These are phyloP conservation scores for Chrysogorgia sp. DNA, from an alignment of 92 coral and sea anemone species.

Conservation along the genomic window DNA sequence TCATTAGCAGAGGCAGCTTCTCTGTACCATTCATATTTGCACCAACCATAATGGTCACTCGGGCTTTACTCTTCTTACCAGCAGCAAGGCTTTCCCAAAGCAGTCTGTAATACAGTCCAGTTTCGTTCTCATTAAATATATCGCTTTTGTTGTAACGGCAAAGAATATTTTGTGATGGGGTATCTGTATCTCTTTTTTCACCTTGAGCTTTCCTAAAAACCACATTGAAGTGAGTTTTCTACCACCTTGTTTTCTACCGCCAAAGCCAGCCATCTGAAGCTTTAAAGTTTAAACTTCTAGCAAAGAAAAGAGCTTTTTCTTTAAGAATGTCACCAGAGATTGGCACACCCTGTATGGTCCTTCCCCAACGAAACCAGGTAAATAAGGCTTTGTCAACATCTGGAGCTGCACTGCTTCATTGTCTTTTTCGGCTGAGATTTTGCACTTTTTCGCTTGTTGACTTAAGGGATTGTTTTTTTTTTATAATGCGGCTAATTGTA, in stretches of 20 bases:
- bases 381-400: slow-evolving; percentile 19
- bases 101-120: slow-evolving; percentile 12
- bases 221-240: slow-evolving; percentile 5
- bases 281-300: slow-evolving; percentile 18
- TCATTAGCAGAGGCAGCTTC: slow-evolving; percentile 10
- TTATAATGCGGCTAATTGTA: slow-evolving; percentile 8
- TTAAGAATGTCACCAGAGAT: slow-evolving; percentile 22
- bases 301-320: slow-evolving; percentile 17
- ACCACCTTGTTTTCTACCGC: slow-evolving; percentile 19
- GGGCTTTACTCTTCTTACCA: slow-evolving; percentile 8
- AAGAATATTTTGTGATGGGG: slow-evolving; percentile 4
- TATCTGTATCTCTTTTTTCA: slow-evolving; percentile 25
- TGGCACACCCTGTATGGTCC: slow-evolving; percentile 1
- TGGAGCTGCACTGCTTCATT: background rate
- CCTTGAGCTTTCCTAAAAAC: slow-evolving; percentile 30
- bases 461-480: background rate
- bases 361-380: slow-evolving; percentile 23
- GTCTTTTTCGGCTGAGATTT: slow-evolving; percentile 14
- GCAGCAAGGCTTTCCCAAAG: slow-evolving; percentile 3
- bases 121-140: slow-evolving; percentile 19
- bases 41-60: background rate
- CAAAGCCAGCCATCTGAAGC: slow-evolving; percentile 40
- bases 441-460: slow-evolving; percentile 11
- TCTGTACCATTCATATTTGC: slow-evolving; percentile 2
- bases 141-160: slow-evolving; percentile 5